A percentile compares a stretch with the other conserved stretches of the same genome.
Conservation (phyloP, 1,140 invertebrate species). For the Cotesia glomerata region DNA sequence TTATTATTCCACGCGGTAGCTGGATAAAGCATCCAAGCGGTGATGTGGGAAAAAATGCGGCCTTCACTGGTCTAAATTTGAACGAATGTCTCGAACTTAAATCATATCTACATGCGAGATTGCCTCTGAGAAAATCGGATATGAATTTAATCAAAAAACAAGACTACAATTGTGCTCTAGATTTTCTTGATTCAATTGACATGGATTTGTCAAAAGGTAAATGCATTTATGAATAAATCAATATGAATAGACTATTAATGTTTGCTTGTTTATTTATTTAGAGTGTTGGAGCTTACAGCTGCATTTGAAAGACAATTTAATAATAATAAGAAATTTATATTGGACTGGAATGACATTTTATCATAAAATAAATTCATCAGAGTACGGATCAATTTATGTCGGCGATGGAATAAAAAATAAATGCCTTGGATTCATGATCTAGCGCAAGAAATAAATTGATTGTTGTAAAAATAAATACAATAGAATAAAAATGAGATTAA, state of each 20-base stretch:
- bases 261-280: conserved; percentile 34
- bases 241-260: background rate
- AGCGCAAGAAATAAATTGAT: conserved; percentile 8
- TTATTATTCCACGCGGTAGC: conserved; percentile 74
- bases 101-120: conserved; percentile 73
- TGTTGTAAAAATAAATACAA: background rate
- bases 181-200: conserved; percentile 78
- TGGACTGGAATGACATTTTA: conserved; percentile 80
- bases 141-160: conserved; percentile 72
- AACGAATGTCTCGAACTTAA: conserved; percentile 69
- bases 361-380: conserved; percentile 70
- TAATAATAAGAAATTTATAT: conserved; percentile 70
- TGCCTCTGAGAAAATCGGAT: conserved; percentile 73
- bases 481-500: background rate
- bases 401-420: conserved; percentile 76
- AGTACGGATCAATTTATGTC: conserved; percentile 75
- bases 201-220: conserved; percentile 68
- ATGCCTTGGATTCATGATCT: conserved; percentile 75
- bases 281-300: conserved; percentile 71
- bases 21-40: conserved; percentile 72
- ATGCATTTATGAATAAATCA: background rate
- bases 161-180: conserved; percentile 79
- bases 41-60: conserved; percentile 70
- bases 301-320: conserved; percentile 64
- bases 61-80: conserved; percentile 69